Percentiles rank a stretch among this genome's conserved stretches.
Conservation (phyloP, 2,888 invertebrate genomes). For the Melikaiella ostensackeni region DNA sequence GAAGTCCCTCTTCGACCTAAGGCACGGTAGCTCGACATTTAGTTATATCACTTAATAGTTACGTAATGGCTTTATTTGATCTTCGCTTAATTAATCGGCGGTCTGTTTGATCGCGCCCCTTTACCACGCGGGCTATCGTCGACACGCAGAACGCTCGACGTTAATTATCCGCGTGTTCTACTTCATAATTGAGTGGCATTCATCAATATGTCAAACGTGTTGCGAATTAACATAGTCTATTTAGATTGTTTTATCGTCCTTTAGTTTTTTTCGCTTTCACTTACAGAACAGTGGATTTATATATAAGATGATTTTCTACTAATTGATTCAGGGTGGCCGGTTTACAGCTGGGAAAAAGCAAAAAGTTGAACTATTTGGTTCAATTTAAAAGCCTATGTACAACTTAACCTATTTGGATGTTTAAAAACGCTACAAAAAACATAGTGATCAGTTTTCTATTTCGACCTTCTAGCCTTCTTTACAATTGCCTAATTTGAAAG, state of each 20-base stretch:
- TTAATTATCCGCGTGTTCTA: slow-evolving; percentile 35
- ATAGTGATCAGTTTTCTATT: too few species aligned
- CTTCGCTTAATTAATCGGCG: slow-evolving; percentile 53
- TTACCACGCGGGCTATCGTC: slow-evolving; percentile 43
- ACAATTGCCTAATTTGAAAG: too few species aligned
- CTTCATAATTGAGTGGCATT: slow-evolving; percentile 32
- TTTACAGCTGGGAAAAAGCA: too few species aligned
- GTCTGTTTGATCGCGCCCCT: slow-evolving; percentile 50
- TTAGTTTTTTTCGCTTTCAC: neutral
- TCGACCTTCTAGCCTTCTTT: too few species aligned
- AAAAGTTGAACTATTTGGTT: too few species aligned
- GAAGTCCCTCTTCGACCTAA: neutral
- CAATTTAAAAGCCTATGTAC: too few species aligned
- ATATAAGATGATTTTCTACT: too few species aligned
- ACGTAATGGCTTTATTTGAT: slow-evolving; percentile 55
- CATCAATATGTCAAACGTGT: slow-evolving; percentile 30
- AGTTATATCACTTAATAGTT: slow-evolving; percentile 48
- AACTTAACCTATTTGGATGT: too few species aligned
- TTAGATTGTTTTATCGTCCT: neutral
- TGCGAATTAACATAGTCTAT: slow-evolving; percentile 15
- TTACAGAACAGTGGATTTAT: too few species aligned
- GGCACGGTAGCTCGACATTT: slow-evolving; percentile 45
- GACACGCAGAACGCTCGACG: neutral
- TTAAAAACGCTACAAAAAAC: too few species aligned
- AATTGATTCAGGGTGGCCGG: too few species aligned